These are phyloP conservation scores for Lepidocolaptes lacrymiger DNA, from an alignment of 2,797 vertebrate species.

Conservation along the genomic window DNA sequence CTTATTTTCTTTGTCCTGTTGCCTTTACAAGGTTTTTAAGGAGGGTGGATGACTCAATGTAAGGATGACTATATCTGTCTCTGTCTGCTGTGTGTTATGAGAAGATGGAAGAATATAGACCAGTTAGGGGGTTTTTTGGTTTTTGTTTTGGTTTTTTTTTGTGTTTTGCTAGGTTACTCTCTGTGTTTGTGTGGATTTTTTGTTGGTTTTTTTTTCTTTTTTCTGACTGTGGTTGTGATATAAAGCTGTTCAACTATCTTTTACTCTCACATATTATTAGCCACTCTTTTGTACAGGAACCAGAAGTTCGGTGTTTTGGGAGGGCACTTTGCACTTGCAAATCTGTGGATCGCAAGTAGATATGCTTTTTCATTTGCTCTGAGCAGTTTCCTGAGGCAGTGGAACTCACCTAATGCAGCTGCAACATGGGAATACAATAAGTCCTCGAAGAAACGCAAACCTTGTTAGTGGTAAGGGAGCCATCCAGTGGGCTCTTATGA, in stretches of 20 bases:
- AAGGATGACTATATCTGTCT: neutral
- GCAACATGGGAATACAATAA: rapidly evolving
- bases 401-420: neutral
- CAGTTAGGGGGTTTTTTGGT: neutral
- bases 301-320: neutral
- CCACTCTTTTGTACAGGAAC: neutral
- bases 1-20: neutral
- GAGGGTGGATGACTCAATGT: no score
- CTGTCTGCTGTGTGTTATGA: neutral
- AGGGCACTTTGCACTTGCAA: neutral
- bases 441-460: neutral
- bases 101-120: neutral
- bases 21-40: neutral
- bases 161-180: neutral
- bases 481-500: neutral
- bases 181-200: no score
- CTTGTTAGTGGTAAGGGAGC: neutral
- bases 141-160: neutral
- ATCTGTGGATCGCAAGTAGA: neutral
- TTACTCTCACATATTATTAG: neutral
- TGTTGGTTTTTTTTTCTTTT: neutral
- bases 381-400: neutral
- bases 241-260: neutral
- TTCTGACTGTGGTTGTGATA: neutral
- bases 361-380: neutral